phyloP scores from a whole-genome alignment of 2,113 vertebrate genomes.

The Passerina amoena region DNA sequence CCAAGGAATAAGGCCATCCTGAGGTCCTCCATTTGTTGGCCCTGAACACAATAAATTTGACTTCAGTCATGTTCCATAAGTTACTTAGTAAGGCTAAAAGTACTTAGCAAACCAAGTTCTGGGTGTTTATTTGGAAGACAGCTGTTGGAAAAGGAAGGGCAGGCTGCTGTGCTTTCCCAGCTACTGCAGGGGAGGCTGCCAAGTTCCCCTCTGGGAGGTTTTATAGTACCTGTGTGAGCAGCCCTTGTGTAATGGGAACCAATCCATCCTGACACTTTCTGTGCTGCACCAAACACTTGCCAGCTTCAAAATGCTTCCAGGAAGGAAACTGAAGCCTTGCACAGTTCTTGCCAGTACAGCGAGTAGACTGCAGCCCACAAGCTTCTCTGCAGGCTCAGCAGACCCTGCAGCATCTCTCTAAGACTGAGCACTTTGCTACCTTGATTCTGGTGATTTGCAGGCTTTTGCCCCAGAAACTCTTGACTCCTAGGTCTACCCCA shows the following conservation, averaged over 20 bases:
- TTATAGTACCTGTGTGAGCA: neutral
- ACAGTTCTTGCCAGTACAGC: neutral
- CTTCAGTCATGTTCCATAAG: neutral
- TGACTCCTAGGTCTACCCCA: neutral
- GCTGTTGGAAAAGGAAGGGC: neutral
- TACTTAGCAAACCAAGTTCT: neutral
- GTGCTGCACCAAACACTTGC: neutral
- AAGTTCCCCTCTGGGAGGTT: neutral
- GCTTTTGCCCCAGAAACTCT: neutral
- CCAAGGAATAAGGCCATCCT: slow-evolving; percentile 91
- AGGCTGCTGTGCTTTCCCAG: neutral
- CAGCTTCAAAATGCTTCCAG: neutral
- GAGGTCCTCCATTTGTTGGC: slow-evolving; percentile 70
- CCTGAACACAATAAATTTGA: slow-evolving; percentile 66
- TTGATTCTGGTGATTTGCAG: neutral
- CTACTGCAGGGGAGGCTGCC: neutral
- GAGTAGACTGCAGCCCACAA: neutral
- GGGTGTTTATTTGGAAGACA: neutral
- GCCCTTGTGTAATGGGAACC: neutral
- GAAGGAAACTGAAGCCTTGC: neutral
- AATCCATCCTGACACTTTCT: neutral
- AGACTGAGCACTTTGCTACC: neutral
- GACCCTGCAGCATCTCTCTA: neutral
- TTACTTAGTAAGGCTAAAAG: neutral
- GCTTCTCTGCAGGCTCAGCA: neutral